A percentile compares a stretch with the other conserved stretches of the same genome.
phyloP scores from a whole-genome alignment of 2,888 invertebrate genomes.

The Macaria notata region DNA sequence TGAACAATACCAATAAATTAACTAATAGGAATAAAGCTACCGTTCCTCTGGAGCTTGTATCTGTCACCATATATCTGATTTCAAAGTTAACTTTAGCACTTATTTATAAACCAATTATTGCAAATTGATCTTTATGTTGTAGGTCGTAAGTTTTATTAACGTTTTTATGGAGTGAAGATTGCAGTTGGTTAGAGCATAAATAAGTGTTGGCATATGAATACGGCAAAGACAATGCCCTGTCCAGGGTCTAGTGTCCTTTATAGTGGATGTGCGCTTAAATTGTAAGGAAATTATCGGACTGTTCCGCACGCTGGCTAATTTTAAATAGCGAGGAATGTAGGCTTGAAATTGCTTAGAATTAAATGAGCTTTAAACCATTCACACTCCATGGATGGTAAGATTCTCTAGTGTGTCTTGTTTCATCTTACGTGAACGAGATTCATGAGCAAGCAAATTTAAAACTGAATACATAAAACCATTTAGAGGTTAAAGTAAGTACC shows the following conservation, averaged over 20 bases:
- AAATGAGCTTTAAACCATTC: too few relatives aligned
- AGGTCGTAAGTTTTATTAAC: not conserved
- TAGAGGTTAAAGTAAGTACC: too few relatives aligned
- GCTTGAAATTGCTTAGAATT: too few relatives aligned
- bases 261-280: slow-evolving; percentile 56
- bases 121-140: slow-evolving; percentile 13
- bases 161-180: slow-evolving; percentile 10
- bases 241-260: slow-evolving; percentile 38
- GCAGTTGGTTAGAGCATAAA: slow-evolving; percentile 53
- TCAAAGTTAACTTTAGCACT: slow-evolving; percentile 20
- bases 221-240: slow-evolving; percentile 60
- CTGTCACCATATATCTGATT: slow-evolving; percentile 60
- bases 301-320: too few relatives aligned
- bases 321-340: too few relatives aligned
- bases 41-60: slow-evolving; percentile 47
- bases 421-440: too few relatives aligned
- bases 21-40: slow-evolving; percentile 44
- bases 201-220: slow-evolving; percentile 68
- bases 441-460: too few relatives aligned
- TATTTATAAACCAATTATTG: slow-evolving; percentile 5
- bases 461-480: too few relatives aligned
- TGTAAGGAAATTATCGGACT: slow-evolving; percentile 51
- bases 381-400: too few relatives aligned
- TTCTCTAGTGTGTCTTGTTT: too few relatives aligned
- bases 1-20: slow-evolving; percentile 48